A percentile compares a stretch with the other conserved stretches of the same genome.
These are phyloP conservation scores for Achroia grisella DNA, from an alignment of 1,140 invertebrate species.

Conservation along the genomic window DNA sequence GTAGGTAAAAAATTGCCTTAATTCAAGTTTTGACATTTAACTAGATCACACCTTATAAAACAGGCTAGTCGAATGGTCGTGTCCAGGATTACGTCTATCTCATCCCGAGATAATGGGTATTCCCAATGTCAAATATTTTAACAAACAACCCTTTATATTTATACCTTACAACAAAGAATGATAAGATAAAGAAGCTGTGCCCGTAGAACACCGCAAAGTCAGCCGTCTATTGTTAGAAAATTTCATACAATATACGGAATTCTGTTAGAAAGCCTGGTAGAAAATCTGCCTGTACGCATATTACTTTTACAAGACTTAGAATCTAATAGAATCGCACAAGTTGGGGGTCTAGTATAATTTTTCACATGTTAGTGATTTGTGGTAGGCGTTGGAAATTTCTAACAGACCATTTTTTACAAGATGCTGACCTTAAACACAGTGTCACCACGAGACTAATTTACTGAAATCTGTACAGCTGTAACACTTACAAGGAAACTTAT, in stretches of 20 bases:
- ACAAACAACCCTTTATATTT: slow-evolving; percentile 42
- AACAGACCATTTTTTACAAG: too few relatives aligned
- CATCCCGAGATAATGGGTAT: slow-evolving; percentile 1
- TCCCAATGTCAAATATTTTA: slow-evolving; percentile 19
- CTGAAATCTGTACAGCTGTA: slow-evolving; percentile 24
- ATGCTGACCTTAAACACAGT: slow-evolving; percentile 21
- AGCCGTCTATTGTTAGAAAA: too few relatives aligned
- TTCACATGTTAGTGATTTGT: too few relatives aligned
- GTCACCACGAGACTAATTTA: slow-evolving; percentile 32
- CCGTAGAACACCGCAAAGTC: too few relatives aligned
- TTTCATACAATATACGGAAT: too few relatives aligned
- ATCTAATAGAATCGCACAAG: too few relatives aligned
- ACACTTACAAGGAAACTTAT: slow-evolving; percentile 52
- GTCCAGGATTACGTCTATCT: slow-evolving; percentile 23
- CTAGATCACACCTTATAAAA: slow-evolving; percentile 46
- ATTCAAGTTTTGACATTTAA: slow-evolving; percentile 42
- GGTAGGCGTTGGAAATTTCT: too few relatives aligned
- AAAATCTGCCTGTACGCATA: too few relatives aligned
- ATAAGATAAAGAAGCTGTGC: slow-evolving; percentile 23
- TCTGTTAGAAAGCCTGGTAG: too few relatives aligned
- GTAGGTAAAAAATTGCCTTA: slow-evolving; percentile 60
- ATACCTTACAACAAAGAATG: slow-evolving; percentile 44
- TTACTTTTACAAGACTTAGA: too few relatives aligned
- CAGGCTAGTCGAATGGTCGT: slow-evolving; percentile 36
- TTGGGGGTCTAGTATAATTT: too few relatives aligned